Conservation (phyloP, 2,797 vertebrate genomes). For the Cirrhinus molitorella region DNA sequence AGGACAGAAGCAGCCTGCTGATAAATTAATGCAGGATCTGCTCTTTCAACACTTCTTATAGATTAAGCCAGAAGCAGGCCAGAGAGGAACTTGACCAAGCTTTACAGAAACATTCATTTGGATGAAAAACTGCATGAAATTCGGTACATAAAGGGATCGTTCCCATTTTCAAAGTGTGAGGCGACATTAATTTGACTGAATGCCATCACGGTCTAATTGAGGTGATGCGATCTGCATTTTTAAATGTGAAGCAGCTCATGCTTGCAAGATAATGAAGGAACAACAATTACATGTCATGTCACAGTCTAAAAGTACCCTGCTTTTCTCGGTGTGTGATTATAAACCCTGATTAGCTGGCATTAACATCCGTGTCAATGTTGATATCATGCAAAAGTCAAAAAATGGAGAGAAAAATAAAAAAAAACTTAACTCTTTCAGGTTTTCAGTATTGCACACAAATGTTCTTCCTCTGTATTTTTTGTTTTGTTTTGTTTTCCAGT, state of each 20-base stretch:
- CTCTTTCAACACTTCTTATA: slow-evolving; percentile 12
- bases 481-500: no score
- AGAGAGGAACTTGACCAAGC: slow-evolving; percentile 3
- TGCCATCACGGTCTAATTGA: not conserved
- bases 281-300: not conserved
- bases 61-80: slow-evolving; percentile 24
- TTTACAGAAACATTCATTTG: not conserved
- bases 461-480: no score
- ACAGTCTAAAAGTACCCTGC: not conserved
- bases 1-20: not conserved
- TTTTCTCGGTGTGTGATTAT: not conserved
- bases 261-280: not conserved
- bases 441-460: not conserved
- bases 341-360: no score
- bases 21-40: slow-evolving; percentile 9
- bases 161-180: not conserved
- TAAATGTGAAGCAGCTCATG: not conserved
- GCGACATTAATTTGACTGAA: not conserved
- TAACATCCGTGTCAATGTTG: not conserved
- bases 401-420: not conserved
- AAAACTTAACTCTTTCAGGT: not conserved
- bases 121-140: not conserved
- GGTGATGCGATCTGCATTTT: not conserved
- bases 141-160: not conserved
- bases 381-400: not conserved